Percentiles rank a stretch among this genome's conserved stretches.
Evolutionary conservation across 2,888 invertebrate species (phyloP).

Genomic region (Heliconius cydno): DNA sequence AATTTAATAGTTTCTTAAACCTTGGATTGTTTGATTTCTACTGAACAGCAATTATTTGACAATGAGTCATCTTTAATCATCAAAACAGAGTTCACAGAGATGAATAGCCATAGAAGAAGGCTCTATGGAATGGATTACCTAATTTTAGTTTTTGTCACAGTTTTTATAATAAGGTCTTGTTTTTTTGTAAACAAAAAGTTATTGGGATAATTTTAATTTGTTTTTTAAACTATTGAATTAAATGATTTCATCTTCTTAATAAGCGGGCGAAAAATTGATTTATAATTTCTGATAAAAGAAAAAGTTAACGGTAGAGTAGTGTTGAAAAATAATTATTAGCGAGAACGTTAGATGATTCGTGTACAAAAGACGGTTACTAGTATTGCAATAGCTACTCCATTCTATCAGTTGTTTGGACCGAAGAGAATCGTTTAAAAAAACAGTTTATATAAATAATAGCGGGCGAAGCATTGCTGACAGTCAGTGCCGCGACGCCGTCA

Average conservation of each 20-base stretch:
- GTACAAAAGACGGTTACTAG: slow-evolving; percentile 17
- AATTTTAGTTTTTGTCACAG: background rate
- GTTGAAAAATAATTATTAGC: slow-evolving; percentile 12
- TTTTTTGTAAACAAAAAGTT: background rate
- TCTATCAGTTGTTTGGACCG: slow-evolving; percentile 59
- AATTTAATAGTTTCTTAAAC: slow-evolving; percentile 13
- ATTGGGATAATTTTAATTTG: slow-evolving; percentile 1
- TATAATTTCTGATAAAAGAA: slow-evolving; percentile 7
- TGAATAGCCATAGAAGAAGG: background rate
- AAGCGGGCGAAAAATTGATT: slow-evolving; percentile 19
- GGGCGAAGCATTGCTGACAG: slow-evolving; percentile 66
- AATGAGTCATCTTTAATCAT: slow-evolving; percentile 12
- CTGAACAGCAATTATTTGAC: background rate
- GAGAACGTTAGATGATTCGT: background rate
- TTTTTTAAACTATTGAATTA: slow-evolving; percentile 11
- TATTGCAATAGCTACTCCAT: slow-evolving; percentile 57
- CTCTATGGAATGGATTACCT: background rate
- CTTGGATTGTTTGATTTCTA: slow-evolving; percentile 16
- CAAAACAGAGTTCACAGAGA: background rate
- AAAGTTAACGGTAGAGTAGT: background rate
- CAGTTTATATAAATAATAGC: slow-evolving; percentile 80
- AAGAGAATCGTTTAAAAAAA: slow-evolving; percentile 73
- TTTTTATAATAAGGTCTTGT: background rate
- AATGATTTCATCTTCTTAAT: slow-evolving; percentile 16
- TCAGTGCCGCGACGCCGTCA: slow-evolving; percentile 65